Conservation (phyloP, 2,113 vertebrate species). For the Calyptomena viridis region DNA sequence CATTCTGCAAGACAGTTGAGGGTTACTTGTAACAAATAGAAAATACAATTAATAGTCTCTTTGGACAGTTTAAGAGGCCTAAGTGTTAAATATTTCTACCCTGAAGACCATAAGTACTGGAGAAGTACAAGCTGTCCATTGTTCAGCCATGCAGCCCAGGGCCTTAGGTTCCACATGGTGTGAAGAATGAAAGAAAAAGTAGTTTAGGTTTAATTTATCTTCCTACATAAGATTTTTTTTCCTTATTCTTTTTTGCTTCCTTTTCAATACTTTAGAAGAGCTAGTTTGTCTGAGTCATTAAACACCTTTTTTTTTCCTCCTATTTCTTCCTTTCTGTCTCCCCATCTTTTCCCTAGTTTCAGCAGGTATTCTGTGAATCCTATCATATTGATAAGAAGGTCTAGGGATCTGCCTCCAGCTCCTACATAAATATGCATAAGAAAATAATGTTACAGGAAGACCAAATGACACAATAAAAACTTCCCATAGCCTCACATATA, state of each 20-base stretch:
- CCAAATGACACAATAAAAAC: neutral
- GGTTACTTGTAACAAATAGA: neutral
- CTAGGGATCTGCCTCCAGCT: neutral
- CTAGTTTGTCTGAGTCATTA: neutral
- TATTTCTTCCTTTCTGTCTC: neutral
- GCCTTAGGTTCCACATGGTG: neutral
- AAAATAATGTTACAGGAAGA: neutral
- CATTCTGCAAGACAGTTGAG: neutral
- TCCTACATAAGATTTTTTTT: neutral
- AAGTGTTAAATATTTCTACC: neutral
- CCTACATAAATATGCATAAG: fast-evolving
- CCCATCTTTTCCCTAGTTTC: neutral
- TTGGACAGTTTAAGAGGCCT: neutral
- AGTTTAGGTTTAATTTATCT: neutral
- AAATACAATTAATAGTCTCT: neutral
- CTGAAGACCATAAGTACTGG: neutral
- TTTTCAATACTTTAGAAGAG: neutral
- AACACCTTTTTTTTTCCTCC: neutral
- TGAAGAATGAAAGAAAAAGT: neutral
- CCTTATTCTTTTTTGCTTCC: neutral
- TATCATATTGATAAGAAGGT: neutral
- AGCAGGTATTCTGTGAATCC: neutral
- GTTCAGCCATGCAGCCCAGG: neutral
- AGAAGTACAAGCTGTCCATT: neutral
- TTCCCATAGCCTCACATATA: neutral